Percentiles rank a stretch among this genome's conserved stretches.
Conservation (phyloP, 1,140 invertebrate genomes). For the Philopotamus ludificatus region DNA sequence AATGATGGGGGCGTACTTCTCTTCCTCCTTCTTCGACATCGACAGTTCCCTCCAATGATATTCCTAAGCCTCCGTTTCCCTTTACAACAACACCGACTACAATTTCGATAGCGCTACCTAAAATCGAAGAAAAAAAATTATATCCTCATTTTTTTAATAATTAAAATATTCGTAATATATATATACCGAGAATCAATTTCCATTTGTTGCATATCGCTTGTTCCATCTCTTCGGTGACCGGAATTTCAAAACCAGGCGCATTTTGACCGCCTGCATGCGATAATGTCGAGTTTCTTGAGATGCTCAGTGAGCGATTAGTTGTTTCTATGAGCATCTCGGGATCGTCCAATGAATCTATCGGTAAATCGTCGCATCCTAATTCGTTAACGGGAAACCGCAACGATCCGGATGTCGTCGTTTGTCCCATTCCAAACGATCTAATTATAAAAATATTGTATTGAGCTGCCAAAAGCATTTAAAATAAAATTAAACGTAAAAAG, state of each 20-base stretch:
- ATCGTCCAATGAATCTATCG: conserved; percentile 31
- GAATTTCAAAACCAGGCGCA: conserved; percentile 52
- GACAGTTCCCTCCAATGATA: conserved; percentile 94
- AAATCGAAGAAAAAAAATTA: conserved; percentile 4
- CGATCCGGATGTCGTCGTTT: conserved; percentile 29
- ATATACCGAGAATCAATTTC: conserved; percentile 67
- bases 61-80: conserved; percentile 86
- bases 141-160: neutral
- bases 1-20: conserved; percentile 90
- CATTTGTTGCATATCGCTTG: conserved; percentile 79
- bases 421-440: conserved; percentile 38
- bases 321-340: conserved; percentile 36
- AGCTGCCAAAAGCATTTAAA: too few species aligned
- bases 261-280: conserved; percentile 34
- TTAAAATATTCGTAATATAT: neutral
- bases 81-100: conserved; percentile 86
- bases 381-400: conserved; percentile 33
- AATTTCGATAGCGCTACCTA: conserved; percentile 79
- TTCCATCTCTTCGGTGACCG: conserved; percentile 65
- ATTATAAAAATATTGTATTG: conserved; percentile 6
- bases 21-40: conserved; percentile 90
- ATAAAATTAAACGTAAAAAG: too few species aligned
- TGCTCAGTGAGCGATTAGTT: conserved; percentile 32
- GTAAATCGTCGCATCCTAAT: conserved; percentile 27
- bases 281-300: conserved; percentile 12